Evolutionary conservation across 2,113 vertebrate species (phyloP).

Genomic region (Myiozetetes cayanensis): DNA sequence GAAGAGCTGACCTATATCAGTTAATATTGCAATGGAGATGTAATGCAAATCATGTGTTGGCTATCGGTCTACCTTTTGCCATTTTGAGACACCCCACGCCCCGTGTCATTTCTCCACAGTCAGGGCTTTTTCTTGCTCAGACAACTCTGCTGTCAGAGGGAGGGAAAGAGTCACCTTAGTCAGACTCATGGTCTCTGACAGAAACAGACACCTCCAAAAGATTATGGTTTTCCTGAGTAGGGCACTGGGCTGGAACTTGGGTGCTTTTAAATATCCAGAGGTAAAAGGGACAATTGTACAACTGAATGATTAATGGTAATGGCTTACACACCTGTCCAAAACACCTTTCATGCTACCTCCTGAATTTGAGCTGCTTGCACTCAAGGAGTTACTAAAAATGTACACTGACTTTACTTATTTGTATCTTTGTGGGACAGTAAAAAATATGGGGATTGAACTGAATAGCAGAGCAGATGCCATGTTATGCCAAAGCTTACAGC

Average conservation of each 20-base stretch:
- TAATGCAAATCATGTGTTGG: not conserved
- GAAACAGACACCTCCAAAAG: not conserved
- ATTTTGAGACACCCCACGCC: not conserved
- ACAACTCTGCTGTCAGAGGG: not conserved
- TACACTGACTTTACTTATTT: not conserved
- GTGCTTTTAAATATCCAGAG: not conserved
- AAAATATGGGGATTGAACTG: not conserved
- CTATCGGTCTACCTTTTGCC: not conserved
- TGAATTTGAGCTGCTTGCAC: not conserved
- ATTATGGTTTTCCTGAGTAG: not conserved
- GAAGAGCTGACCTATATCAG: not conserved
- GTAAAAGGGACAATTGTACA: not conserved
- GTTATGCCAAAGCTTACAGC: slow-evolving; percentile 6
- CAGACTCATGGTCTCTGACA: not conserved
- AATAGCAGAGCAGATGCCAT: not conserved
- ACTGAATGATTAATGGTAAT: not conserved
- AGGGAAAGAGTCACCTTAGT: not conserved
- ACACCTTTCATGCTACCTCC: not conserved
- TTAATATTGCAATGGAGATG: not conserved
- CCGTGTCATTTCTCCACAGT: not conserved
- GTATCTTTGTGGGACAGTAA: not conserved
- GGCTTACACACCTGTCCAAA: not conserved
- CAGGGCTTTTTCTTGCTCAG: not conserved
- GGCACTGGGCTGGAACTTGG: not conserved
- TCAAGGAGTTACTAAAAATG: not conserved